Evolutionary conservation across 2,888 invertebrate genomes (phyloP).

Genomic region (Tortrix viridana): DNA sequence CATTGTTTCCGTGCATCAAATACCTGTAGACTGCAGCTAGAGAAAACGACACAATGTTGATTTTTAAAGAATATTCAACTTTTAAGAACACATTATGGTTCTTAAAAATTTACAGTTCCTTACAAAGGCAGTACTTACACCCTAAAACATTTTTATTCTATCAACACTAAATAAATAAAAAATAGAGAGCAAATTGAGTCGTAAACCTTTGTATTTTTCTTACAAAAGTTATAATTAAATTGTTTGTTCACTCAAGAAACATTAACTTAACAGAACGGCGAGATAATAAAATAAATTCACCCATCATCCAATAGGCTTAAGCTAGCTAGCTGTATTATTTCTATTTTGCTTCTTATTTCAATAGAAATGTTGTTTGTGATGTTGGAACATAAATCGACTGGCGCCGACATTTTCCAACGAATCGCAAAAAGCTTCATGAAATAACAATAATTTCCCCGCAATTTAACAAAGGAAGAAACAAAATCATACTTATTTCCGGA

Average conservation of each 20-base stretch:
- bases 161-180: too few species aligned
- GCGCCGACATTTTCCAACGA: conserved; percentile 18
- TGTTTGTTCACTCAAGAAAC: too few species aligned
- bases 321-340: conserved; percentile 3
- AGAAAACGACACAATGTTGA: background rate
- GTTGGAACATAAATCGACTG: conserved; percentile 14
- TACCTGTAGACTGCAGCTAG: background rate
- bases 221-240: too few species aligned
- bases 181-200: too few species aligned
- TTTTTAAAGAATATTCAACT: background rate
- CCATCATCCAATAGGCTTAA: background rate
- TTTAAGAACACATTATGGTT: too few species aligned
- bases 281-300: too few species aligned
- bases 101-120: too few species aligned
- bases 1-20: conserved; percentile 1
- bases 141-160: too few species aligned
- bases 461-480: conserved; percentile 44
- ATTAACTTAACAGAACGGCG: too few species aligned
- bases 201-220: too few species aligned
- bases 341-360: conserved; percentile 14
- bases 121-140: too few species aligned
- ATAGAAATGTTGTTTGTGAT: conserved; percentile 39
- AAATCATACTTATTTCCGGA: conserved; percentile 34
- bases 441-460: conserved; percentile 32
- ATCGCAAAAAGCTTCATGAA: conserved; percentile 21